phyloP scores from a whole-genome alignment of 2,113 vertebrate species.

The Plecturocebus donacophilus region DNA sequence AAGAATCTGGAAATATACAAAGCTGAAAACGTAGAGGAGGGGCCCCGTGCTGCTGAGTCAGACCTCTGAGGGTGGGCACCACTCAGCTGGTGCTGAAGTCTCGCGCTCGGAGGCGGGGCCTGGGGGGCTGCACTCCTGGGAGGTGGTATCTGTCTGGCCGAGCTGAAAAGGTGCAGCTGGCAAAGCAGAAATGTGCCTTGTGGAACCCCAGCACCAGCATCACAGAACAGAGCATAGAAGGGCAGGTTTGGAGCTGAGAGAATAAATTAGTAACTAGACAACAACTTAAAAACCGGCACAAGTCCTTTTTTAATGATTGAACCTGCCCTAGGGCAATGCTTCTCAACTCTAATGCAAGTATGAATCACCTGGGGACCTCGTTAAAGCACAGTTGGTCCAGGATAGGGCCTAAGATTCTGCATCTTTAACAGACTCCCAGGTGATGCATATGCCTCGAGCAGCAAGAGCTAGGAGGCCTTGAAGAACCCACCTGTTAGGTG shows the following conservation, averaged over 20 bases:
- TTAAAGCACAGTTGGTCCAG: neutral
- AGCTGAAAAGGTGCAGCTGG: neutral
- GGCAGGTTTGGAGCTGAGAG: neutral
- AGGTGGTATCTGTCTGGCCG: neutral
- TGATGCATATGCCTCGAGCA: neutral
- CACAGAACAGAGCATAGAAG: neutral
- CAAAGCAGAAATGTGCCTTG: neutral
- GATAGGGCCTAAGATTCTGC: neutral
- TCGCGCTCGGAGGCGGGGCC: neutral
- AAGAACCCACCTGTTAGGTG: neutral
- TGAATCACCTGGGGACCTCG: neutral
- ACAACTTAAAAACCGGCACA: neutral
- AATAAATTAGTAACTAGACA: neutral
- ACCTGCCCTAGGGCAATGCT: neutral
- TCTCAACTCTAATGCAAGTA: neutral
- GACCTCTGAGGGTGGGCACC: neutral
- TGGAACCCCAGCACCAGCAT: no score
- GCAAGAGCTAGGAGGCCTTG: neutral
- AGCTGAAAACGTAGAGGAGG: neutral
- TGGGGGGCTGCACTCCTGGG: neutral
- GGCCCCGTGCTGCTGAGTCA: neutral
- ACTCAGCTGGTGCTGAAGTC: neutral
- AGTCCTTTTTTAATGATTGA: neutral
- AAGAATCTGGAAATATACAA: neutral
- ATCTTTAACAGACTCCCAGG: neutral